A percentile compares a stretch with the other conserved stretches of the same genome.
These are phyloP conservation scores for Neosalanx taihuensis DNA, from an alignment of 2,797 vertebrate genomes.

Conservation along the genomic window DNA sequence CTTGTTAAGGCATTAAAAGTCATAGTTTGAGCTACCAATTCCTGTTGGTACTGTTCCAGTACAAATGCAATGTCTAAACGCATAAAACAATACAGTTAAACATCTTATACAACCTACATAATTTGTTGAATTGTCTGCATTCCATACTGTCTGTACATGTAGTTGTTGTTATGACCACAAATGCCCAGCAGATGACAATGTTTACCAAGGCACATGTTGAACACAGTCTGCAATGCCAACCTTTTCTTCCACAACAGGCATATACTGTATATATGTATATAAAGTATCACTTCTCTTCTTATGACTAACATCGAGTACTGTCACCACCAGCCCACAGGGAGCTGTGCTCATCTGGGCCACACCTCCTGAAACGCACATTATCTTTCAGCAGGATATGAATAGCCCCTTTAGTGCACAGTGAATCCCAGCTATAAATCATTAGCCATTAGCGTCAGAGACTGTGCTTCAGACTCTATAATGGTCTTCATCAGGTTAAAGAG, in stretches of 20 bases:
- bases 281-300: slow-evolving; percentile 2
- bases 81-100: too few species aligned
- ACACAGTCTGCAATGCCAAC: not conserved
- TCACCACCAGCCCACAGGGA: not conserved
- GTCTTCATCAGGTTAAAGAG: slow-evolving; percentile 52
- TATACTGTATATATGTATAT: not conserved
- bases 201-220: slow-evolving; percentile 10
- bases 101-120: too few species aligned
- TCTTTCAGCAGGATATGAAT: slow-evolving; percentile 42
- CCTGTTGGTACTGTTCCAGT: too few species aligned
- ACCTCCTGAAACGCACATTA: slow-evolving; percentile 30
- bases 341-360: slow-evolving; percentile 30
- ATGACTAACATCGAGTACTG: slow-evolving; percentile 21
- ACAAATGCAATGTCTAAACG: too few species aligned
- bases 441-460: slow-evolving; percentile 47
- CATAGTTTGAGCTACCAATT: too few species aligned
- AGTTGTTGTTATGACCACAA: not conserved
- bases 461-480: slow-evolving; percentile 42
- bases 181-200: slow-evolving; percentile 56
- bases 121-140: too few species aligned
- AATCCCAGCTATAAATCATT: slow-evolving; percentile 59
- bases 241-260: not conserved
- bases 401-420: slow-evolving; percentile 22
- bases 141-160: not conserved
- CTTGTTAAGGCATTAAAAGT: too few species aligned